Evolutionary conservation across 2,113 vertebrate genomes (phyloP), one percentile per base, ranked within the genome.

Genomic region (Toxostoma redivivum): DNA sequence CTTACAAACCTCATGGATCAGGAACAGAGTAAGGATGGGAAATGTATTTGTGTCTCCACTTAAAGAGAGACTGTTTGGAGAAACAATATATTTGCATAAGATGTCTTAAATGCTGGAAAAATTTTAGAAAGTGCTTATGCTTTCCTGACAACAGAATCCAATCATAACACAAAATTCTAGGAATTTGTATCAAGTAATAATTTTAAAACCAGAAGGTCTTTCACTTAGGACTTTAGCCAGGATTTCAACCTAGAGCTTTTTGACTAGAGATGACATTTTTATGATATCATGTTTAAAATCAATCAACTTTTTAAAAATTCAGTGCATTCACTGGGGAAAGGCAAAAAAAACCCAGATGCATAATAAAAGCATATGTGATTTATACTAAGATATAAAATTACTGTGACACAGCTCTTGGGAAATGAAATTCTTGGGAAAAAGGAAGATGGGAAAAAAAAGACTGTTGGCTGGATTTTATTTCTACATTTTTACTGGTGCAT

Each of bases 131-230:
- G 44, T 40, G 21, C 38, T 90, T 62, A 70, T 10, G 4, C 37
- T 57, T 86, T 74, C 33, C 31, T 3, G 2, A 48, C 35, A 74
- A 18, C 37, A 78, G 31, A 86, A 91, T 57, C 42, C 42, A 48
- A 69, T 28, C 60, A 53, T n/a, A 74, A 66, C 73, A 42, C 12
- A 87, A 71, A 92, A 79, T 54, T 66, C 51, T 33, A 38, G 24
- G 88, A 77, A 73, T 81, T 73, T 71, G 17, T 31, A 76, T 25
- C 42, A 79, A 70, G n/a, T 51, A 79, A 72, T 33, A 15, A 28
- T 47, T 51, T 84, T 66, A 47, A 94, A 92, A 91, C 65, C 82
- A 88, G 86, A 88, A 86, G n/a, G 44, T 82, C 66, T 94, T 92
- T 94, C 70, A 90, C 31, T 91, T 88, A 62, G 73, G 73, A 60